A percentile compares a stretch with the other conserved stretches of the same genome.
Conservation (phyloP, 2,113 vertebrate species). For the Corythoichthys intestinalis region DNA sequence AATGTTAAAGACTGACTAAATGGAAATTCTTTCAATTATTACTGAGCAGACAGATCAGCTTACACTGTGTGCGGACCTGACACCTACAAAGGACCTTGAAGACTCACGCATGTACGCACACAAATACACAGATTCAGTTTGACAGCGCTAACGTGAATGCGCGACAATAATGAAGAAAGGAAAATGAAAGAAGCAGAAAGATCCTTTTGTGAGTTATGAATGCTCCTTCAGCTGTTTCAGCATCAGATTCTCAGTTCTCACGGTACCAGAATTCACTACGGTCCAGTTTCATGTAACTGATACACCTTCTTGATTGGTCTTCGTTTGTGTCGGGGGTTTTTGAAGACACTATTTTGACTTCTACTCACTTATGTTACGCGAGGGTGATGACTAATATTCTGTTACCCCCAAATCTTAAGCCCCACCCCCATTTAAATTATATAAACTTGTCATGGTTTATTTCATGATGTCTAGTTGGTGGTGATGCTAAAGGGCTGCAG, state of each 20-base stretch:
- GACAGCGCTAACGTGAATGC: slow-evolving; percentile 7
- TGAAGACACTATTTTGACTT: slow-evolving; percentile 47
- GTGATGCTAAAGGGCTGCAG: not conserved
- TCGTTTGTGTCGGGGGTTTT: slow-evolving; percentile 49
- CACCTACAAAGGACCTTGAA: slow-evolving; percentile 49
- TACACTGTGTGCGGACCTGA: slow-evolving; percentile 54
- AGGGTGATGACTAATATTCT: not conserved
- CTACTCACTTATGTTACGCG: not conserved
- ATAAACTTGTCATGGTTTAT: not conserved
- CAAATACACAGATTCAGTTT: not conserved
- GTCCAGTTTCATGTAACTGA: slow-evolving; percentile 52
- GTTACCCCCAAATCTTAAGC: not conserved
- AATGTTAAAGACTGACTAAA: slow-evolving; percentile 63
- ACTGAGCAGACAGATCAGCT: slow-evolving; percentile 74
- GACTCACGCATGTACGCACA: slow-evolving; percentile 16
- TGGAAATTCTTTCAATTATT: slow-evolving; percentile 80
- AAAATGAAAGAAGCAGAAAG: slow-evolving; percentile 10
- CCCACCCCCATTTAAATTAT: not conserved
- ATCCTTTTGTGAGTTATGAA: slow-evolving; percentile 47
- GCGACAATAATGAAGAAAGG: slow-evolving; percentile 15
- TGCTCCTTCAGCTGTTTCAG: slow-evolving; percentile 35
- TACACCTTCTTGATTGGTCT: slow-evolving; percentile 40
- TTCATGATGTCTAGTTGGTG: not conserved
- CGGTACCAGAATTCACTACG: slow-evolving; percentile 44
- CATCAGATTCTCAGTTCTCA: slow-evolving; percentile 37